These are phyloP conservation scores for Brachyalestes nurse DNA, from an alignment of 2,797 vertebrate genomes.

Conservation along the genomic window DNA sequence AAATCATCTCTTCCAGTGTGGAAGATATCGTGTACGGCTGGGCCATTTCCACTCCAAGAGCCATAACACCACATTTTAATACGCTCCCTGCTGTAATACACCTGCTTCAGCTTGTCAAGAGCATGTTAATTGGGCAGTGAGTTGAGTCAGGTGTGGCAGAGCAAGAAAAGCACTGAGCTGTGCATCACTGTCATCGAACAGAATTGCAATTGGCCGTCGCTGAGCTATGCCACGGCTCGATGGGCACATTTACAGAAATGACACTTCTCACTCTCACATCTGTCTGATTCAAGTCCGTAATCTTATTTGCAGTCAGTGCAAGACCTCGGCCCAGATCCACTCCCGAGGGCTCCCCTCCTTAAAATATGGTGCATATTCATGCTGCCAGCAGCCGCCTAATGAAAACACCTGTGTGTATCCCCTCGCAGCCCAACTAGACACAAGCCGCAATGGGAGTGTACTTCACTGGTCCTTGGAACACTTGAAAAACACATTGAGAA, in stretches of 20 bases:
- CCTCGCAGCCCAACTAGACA: constrained; percentile 12
- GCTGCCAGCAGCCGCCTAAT: constrained; percentile 38
- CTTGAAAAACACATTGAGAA: constrained; percentile 22
- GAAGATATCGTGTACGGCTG: neutral
- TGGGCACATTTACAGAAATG: neutral
- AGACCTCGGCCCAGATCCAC: neutral
- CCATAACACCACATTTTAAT: neutral
- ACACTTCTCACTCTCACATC: neutral
- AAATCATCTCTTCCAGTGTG: neutral
- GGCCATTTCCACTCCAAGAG: neutral
- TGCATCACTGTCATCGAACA: neutral
- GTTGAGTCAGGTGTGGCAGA: neutral
- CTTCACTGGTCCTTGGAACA: neutral
- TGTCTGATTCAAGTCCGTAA: neutral
- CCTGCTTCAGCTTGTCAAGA: neutral
- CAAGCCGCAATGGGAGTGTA: constrained; percentile 24
- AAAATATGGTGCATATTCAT: constrained; percentile 48
- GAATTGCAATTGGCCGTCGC: neutral
- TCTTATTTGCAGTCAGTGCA: constrained; percentile 4
- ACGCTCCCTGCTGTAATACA: constrained; percentile 7
- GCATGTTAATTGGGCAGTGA: neutral
- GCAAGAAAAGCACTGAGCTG: neutral
- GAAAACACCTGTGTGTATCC: constrained; percentile 35
- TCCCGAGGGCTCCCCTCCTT: neutral
- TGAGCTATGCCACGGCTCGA: neutral